These are phyloP conservation scores for Rhopalosiphum maidis DNA, from an alignment of 1,140 invertebrate genomes.

Conservation along the genomic window DNA sequence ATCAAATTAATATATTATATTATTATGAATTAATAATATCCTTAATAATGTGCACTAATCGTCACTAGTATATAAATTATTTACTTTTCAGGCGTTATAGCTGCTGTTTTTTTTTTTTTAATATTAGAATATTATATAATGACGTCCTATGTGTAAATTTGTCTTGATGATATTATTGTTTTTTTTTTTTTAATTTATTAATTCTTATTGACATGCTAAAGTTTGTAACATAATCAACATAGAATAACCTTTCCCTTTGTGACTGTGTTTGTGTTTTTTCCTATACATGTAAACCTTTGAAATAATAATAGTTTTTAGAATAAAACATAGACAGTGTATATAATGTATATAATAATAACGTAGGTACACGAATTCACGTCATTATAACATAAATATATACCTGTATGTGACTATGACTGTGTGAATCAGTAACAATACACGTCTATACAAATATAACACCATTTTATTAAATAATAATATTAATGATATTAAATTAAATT, in stretches of 20 bases:
- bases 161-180: background rate
- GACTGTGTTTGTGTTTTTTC: too few relatives aligned
- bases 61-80: too few relatives aligned
- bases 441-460: background rate
- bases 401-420: background rate
- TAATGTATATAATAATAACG: background rate
- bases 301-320: background rate
- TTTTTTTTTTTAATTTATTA: background rate
- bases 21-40: too few relatives aligned
- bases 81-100: too few relatives aligned
- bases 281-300: background rate
- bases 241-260: too few relatives aligned
- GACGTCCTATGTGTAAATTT: background rate
- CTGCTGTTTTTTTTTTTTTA: too few relatives aligned
- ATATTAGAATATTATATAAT: background rate
- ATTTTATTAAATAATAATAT: too few relatives aligned
- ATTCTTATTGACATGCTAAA: background rate
- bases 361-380: too few relatives aligned
- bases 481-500: too few relatives aligned
- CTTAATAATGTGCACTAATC: too few relatives aligned
- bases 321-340: background rate
- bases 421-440: background rate
- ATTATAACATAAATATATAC: too few relatives aligned
- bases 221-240: background rate
- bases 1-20: too few relatives aligned